phyloP scores from a whole-genome alignment of 2,113 vertebrate genomes.

The Tyto alba region DNA sequence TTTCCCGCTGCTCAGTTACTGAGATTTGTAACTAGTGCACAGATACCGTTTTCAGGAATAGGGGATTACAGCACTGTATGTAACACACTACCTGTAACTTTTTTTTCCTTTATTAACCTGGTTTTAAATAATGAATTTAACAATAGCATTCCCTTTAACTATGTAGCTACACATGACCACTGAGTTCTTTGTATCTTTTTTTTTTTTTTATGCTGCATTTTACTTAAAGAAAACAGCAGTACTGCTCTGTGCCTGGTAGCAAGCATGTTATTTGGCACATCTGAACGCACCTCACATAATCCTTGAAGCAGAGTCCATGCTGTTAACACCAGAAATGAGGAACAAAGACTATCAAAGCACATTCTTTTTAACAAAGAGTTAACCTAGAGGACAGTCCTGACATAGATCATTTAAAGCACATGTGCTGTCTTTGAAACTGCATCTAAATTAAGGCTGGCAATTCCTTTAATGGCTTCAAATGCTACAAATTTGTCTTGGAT shows the following conservation, averaged over 20 bases:
- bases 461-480: conserved; percentile 18
- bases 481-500: neutral
- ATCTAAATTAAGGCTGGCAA: conserved; percentile 37
- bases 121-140: neutral
- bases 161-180: too few relatives aligned
- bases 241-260: neutral
- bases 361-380: conserved; percentile 11
- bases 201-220: neutral
- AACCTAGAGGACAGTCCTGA: neutral
- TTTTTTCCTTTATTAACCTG: neutral
- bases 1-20: neutral
- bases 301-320: neutral
- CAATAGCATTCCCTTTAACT: neutral
- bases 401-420: neutral
- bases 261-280: neutral
- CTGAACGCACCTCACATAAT: neutral
- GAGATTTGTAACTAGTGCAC: neutral
- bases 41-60: neutral
- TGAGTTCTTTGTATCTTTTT: neutral
- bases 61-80: accelerated
- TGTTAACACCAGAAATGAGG: neutral
- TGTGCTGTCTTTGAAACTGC: conserved; percentile 9
- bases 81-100: neutral
- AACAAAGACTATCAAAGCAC: neutral
- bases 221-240: neutral